A percentile compares a stretch with the other conserved stretches of the same genome.
These are phyloP conservation scores for Caiman crocodilus DNA, from an alignment of 2,797 vertebrate species.

Conservation along the genomic window DNA sequence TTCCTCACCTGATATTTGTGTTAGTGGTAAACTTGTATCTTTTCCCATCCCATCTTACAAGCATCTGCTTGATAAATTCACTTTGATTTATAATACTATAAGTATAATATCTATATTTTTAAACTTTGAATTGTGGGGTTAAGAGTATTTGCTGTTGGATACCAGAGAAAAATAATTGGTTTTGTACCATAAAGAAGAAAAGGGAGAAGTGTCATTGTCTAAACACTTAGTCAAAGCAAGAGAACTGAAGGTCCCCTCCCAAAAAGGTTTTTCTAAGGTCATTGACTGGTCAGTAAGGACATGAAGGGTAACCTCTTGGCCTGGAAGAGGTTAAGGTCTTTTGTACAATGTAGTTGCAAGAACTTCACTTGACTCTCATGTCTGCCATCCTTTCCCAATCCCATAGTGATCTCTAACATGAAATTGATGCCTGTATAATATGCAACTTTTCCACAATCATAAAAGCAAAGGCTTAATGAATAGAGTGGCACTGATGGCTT, in stretches of 20 bases:
- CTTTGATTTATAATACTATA: neutral
- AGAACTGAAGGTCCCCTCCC: neutral
- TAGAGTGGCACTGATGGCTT: neutral
- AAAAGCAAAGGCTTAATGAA: neutral
- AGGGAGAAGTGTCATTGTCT: neutral
- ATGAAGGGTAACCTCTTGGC: neutral
- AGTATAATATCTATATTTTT: neutral
- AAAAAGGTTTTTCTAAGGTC: neutral
- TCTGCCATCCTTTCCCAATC: neutral
- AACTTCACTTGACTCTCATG: neutral
- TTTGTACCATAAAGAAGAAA: neutral
- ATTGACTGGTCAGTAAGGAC: neutral
- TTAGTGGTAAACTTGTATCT: fast-evolving
- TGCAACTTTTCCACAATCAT: neutral
- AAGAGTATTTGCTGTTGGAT: neutral
- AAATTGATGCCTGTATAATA: neutral
- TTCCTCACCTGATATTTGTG: neutral
- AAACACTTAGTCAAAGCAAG: neutral
- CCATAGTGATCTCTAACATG: neutral
- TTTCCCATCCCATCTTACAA: neutral
- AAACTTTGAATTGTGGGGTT: neutral
- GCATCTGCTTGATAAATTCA: neutral
- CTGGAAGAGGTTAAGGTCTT: neutral
- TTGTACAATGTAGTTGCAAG: neutral
- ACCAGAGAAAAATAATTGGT: neutral